Percentiles rank a stretch among this genome's conserved stretches.
Evolutionary conservation across 2,888 invertebrate genomes (phyloP).

Genomic region (Drosophila prostipennis): DNA sequence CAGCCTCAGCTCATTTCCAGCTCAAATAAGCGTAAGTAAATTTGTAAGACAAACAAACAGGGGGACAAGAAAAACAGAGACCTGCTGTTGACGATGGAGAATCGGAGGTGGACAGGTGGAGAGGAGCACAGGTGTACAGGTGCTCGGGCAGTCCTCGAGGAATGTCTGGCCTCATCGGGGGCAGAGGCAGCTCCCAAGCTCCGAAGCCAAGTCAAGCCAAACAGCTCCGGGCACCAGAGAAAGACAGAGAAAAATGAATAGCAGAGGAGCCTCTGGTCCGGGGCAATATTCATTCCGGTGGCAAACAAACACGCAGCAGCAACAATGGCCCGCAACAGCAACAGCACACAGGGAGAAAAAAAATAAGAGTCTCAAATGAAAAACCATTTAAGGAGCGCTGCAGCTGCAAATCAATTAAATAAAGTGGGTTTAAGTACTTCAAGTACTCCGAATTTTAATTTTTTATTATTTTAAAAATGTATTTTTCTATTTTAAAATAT

Average conservation of each 20-base stretch:
- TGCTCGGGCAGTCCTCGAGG: slow-evolving; percentile 8
- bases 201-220: slow-evolving; percentile 71
- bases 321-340: slow-evolving; percentile 46
- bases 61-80: slow-evolving; percentile 30
- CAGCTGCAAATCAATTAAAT: neutral
- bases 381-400: neutral
- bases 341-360: slow-evolving; percentile 7
- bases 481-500: too few species aligned
- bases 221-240: slow-evolving; percentile 61
- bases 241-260: slow-evolving; percentile 44
- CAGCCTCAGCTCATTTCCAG: slow-evolving; percentile 66
- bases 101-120: slow-evolving; percentile 34
- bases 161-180: slow-evolving; percentile 37
- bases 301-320: slow-evolving; percentile 74
- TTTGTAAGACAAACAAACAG: slow-evolving; percentile 78
- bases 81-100: slow-evolving; percentile 40
- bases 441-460: too few species aligned
- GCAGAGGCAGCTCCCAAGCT: slow-evolving; percentile 10
- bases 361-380: neutral
- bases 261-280: slow-evolving; percentile 29
- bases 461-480: too few species aligned
- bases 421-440: too few species aligned
- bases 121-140: slow-evolving; percentile 54
- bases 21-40: slow-evolving; percentile 79
- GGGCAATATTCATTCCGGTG: slow-evolving; percentile 75